Base-by-base conservation (phyloP, 2,113 vertebrate species). In the Callipepla californica region DNA sequence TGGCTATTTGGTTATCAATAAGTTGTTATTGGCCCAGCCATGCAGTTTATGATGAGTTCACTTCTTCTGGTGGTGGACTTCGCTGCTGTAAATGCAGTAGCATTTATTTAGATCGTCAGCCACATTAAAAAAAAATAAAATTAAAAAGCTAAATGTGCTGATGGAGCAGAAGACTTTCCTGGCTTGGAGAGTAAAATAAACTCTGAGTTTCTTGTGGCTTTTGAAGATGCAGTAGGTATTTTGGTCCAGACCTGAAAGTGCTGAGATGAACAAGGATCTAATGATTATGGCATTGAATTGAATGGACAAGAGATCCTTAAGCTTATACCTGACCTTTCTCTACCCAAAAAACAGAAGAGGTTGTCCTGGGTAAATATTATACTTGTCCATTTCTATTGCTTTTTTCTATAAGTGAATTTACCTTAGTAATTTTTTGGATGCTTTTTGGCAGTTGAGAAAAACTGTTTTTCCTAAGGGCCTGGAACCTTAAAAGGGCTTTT, bases 1-100 rank as follows among this genome's bases (percentile, higher is more conserved):
- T 26, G 28, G 18, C 22, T 2, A 0, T 26, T 26, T 7, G 30
- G 17, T 9, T 9, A 22, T 34, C 47, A 7, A 47, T 11, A 5
- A 26, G 57, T 14, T 19, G 12, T 57, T 0, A 2, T 28, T 51
- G 53, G 45, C 1, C 2, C 51, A 6, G 15, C 25, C 9, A 4
- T 11, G 18, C 32, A n/a, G 30, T 58, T 57, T 58, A n/a, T 32
- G 55, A 19, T 58, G 30, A 58, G 55, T 58, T 58, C 55, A n/a
- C 17, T 18, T 61, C 59, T 62, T 26, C 17, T 25, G 36, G 38
- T 62, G 36, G 38, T 38, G 23, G 34, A 62, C 11, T 38, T 62
- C 38, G 23, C 28, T 55, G 9, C 28, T 55, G 28, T 13, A 28
- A 17, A 8, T 53, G 14, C 51, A 30, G 3, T 30, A 53, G 25